Conservation (phyloP, 2,113 vertebrate species). For the Dermatemys mawii region DNA sequence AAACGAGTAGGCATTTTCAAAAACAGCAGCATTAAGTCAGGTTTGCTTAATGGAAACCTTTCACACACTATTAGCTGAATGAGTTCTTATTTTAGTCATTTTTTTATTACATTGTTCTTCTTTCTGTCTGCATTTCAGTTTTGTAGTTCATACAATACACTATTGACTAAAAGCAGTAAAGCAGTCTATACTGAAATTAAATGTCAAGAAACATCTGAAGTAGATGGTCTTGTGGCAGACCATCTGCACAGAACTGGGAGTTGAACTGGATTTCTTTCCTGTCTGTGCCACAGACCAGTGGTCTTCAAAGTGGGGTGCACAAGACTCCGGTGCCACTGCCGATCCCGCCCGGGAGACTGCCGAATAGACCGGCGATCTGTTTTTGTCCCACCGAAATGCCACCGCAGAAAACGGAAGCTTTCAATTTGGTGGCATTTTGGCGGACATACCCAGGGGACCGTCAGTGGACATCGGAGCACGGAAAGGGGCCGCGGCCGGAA, state of each 20-base stretch:
- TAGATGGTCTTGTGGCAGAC: background rate
- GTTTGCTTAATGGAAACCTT: background rate
- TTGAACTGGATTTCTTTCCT: background rate
- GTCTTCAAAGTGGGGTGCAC: too few species aligned
- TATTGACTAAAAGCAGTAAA: background rate
- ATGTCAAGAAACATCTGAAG: background rate
- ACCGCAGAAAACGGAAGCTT: too few species aligned
- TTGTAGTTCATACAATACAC: background rate
- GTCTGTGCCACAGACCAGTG: background rate
- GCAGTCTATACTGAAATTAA: background rate
- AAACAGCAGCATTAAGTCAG: background rate
- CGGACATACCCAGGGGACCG: too few species aligned
- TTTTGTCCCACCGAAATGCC: too few species aligned
- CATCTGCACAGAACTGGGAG: background rate
- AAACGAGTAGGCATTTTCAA: background rate
- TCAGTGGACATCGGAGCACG: too few species aligned
- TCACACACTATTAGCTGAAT: background rate
- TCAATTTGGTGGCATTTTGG: too few species aligned
- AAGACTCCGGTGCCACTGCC: too few species aligned
- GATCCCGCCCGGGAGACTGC: too few species aligned
- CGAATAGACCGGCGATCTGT: too few species aligned
- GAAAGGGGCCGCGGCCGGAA: too few species aligned
- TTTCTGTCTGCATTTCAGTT: background rate
- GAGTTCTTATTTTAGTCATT: background rate
- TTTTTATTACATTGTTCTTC: background rate